Base-by-base conservation (phyloP, 2,113 vertebrate genomes). In the Pholis gunnellus region DNA sequence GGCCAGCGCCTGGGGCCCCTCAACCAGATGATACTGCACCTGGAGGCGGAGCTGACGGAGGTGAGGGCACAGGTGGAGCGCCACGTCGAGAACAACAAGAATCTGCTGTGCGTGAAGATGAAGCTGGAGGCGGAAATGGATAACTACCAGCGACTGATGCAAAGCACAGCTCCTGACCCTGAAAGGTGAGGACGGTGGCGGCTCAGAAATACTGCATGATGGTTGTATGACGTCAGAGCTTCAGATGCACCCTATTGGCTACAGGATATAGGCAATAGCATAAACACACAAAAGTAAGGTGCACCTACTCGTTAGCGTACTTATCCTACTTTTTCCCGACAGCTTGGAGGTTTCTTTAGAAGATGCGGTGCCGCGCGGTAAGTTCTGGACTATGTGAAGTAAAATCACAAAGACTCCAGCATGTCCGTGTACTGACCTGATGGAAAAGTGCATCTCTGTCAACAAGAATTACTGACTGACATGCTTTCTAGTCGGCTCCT, bases 71-170 rank as follows among this genome's bases (percentile, higher is more conserved):
- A 95, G 85, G 82, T 95, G 70, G 93, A 95, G 86, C 85, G 74
- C 2, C 95, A 96, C 75, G 68, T 86, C 0, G 80, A 92, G 0
- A 90, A 76, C 57, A 95, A 96, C 87, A 89, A 94, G 17, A 59
- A 89, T 18, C 94, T 96, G 81, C 91, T 96, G 68, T 91, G 92
- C 4, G 82, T 94, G 18, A 96, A 96, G 92, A 94, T 94, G 93
- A 95, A 94, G 89, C 94, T 96, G 88, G 95, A 96, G 88, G 86
- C 87, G 0, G 96, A 96, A 68, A 95, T 95, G 44, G 14, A 81
- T 0, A 81, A 87, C 8, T 96, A 96, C 87, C 90, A 92, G 13
- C 20, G 40, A 0, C 94, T 96, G 42, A 89, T 96, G 14, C 78
- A 90, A 0, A 87, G 79, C 18, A 76, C 71, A 31, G 44, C 65